Evolutionary conservation across 2,888 invertebrate genomes (phyloP), one percentile per base, ranked within the genome.

Genomic region (Chrysodeixis includens): DNA sequence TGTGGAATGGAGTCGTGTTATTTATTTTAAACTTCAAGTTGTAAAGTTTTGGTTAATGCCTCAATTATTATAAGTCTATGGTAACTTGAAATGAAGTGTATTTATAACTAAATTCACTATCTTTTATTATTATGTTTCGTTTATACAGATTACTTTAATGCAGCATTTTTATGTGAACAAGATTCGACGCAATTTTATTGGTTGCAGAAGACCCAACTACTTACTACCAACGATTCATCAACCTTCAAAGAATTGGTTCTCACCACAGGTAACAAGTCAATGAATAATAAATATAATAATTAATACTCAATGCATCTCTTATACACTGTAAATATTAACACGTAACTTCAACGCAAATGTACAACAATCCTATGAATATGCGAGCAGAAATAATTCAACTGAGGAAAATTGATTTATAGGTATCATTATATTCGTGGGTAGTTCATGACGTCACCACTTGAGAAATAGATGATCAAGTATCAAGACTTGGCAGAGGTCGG

Each of bases 281-380:
- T 18, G 18, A 18, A 10, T 20, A 46, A 46, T 16, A 16, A 5
- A n/a, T 4, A 9, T 8, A 46, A 18, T 46, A n/a, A 44, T 16
- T n/a, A 44, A 44, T 49, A 18, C 18, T 49, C 20, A 49, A 49
- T 49, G 46, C 10, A 20, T 49, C 46, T 20, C 62, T 77, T 62
- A 76, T 55, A 57, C 66, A 72, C 58, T 74, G 44, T 60, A 62
- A 74, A 72, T 74, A 66, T 76, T 76, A 57, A 62, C 44, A 66
- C 55, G 51, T 60, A 59, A 60, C 18, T 20, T 44, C 44, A 66
- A 73, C 78, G 59, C 73, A 74, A 77, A 72, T 62, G 62, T 66
- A 67, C 59, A 74, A 77, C 66, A 77, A 77, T 66, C 59, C 40
- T 62, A 77, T 74, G 74, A 74, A 74, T 74, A 77, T 74, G 73